These are phyloP conservation scores for Cisticola juncidis DNA, from an alignment of 2,113 vertebrate genomes.

Conservation along the genomic window DNA sequence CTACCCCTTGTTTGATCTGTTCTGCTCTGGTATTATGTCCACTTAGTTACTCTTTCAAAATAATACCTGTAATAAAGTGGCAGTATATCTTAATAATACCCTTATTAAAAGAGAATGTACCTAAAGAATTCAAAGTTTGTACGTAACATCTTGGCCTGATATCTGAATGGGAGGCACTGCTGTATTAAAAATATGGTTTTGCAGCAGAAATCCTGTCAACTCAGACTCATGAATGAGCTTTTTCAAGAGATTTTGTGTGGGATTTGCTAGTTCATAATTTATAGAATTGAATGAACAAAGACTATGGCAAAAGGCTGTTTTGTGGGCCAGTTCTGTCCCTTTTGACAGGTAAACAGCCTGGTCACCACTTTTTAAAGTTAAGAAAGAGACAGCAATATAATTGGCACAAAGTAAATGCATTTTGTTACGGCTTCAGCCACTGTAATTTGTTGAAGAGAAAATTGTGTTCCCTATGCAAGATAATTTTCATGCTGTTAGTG, in stretches of 20 bases:
- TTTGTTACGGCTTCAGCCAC: not conserved
- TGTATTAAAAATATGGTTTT: not conserved
- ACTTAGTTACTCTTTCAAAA: not conserved
- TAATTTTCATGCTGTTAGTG: not conserved
- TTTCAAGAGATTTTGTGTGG: not conserved
- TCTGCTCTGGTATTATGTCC: not conserved
- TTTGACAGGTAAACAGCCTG: not conserved
- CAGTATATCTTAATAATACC: not conserved
- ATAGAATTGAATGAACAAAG: not conserved
- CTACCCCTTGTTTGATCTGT: not conserved
- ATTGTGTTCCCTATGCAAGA: not conserved
- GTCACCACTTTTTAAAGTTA: not conserved
- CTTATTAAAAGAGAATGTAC: not conserved
- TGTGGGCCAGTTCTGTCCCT: not conserved
- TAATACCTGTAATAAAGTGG: not conserved
- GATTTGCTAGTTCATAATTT: not conserved
- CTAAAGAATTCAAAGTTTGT: not conserved
- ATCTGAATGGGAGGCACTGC: not conserved
- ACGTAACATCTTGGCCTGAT: not conserved
- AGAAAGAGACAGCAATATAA: not conserved
- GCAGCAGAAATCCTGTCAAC: not conserved
- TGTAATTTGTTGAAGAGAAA: not conserved
- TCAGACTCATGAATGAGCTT: not conserved
- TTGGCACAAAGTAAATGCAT: not conserved
- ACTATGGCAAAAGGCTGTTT: not conserved